Percentiles rank a stretch among this genome's conserved stretches.
Conservation (phyloP, 2,113 vertebrate species). For the Phaetusa simplex region DNA sequence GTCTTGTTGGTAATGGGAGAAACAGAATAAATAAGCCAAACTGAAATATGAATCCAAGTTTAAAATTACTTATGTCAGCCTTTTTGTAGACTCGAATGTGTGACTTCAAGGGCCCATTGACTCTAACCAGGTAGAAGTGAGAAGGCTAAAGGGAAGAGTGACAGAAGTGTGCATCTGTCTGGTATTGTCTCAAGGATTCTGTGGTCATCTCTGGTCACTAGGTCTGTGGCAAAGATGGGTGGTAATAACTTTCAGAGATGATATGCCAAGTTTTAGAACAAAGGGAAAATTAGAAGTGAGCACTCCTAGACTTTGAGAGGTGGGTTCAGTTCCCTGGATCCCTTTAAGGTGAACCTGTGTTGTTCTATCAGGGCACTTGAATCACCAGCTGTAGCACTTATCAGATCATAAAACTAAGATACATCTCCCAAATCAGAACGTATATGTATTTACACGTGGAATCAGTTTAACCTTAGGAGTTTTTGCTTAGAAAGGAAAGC, state of each 20-base stretch:
- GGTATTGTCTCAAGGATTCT: background rate
- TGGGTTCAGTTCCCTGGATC: background rate
- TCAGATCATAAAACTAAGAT: no score
- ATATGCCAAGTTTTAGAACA: background rate
- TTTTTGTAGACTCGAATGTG: background rate
- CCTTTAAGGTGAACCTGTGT: background rate
- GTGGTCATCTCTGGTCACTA: background rate
- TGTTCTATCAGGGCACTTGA: background rate
- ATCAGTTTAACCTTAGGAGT: background rate
- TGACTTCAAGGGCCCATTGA: background rate
- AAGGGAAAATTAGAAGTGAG: background rate
- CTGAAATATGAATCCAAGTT: background rate
- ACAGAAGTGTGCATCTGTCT: background rate
- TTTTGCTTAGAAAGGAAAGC: background rate
- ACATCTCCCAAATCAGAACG: background rate
- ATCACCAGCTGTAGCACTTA: background rate
- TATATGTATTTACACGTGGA: background rate
- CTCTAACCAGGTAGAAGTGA: background rate
- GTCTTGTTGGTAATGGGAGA: background rate
- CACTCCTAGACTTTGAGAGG: background rate
- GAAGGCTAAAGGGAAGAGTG: background rate
- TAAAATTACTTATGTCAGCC: background rate
- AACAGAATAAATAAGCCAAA: background rate
- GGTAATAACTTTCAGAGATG: background rate
- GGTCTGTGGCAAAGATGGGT: background rate